phyloP scores from a whole-genome alignment of 2,113 vertebrate genomes.

The Neolamprologus hecqui region DNA sequence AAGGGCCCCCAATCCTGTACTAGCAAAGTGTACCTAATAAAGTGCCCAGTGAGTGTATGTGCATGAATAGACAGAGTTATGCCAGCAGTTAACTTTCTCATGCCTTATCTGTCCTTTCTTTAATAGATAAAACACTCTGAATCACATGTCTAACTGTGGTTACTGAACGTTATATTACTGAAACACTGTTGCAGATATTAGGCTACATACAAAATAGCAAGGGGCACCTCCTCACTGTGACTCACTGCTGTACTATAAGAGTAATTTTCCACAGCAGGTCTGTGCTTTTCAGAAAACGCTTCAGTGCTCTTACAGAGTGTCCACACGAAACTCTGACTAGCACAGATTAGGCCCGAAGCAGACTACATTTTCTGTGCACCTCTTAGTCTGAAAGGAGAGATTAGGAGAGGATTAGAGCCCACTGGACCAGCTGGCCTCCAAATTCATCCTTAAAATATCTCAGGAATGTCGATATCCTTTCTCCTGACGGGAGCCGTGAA shows the following conservation, averaged over 20 bases:
- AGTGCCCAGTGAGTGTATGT: not conserved
- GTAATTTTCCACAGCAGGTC: not conserved
- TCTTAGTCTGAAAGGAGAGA: constrained; percentile 22
- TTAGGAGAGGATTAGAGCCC: constrained; percentile 56
- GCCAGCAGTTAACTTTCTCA: not conserved
- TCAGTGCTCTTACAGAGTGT: not conserved
- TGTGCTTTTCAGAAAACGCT: not conserved
- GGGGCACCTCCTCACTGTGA: not conserved
- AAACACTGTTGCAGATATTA: not conserved
- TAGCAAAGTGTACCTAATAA: not conserved
- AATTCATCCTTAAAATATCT: constrained; percentile 62
- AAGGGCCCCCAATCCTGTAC: fast-evolving
- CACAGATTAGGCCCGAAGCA: constrained; percentile 7
- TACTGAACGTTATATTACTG: not conserved
- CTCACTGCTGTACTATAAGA: not conserved
- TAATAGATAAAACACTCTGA: not conserved
- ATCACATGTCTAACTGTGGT: not conserved
- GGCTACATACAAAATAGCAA: not conserved
- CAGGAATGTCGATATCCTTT: constrained; percentile 55
- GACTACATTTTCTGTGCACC: constrained; percentile 12
- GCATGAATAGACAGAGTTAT: not conserved
- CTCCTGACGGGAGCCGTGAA: constrained; percentile 2
- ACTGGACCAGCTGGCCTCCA: constrained; percentile 47
- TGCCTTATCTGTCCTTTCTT: not conserved
- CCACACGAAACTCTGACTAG: not conserved